phyloP scores from a whole-genome alignment of 2,888 invertebrate genomes.

The Clitarchus hookeri region DNA sequence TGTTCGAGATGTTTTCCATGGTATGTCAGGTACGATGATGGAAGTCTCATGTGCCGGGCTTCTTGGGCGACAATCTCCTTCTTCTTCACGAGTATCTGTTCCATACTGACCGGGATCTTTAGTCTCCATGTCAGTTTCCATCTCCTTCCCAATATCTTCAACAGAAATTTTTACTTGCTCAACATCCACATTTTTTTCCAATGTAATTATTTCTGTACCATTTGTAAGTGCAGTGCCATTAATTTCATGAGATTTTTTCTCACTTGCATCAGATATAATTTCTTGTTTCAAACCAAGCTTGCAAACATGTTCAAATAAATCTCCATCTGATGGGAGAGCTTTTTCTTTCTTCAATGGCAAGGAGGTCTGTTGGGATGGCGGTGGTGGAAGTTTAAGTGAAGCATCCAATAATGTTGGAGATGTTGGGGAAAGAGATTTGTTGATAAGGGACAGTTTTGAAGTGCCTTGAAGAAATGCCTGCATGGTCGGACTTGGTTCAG shows the following conservation, averaged over 20 bases:
- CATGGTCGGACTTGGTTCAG: constrained; percentile 70
- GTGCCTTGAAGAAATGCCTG: constrained; percentile 66
- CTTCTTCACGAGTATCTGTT: constrained; percentile 48
- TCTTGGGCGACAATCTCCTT: constrained; percentile 57
- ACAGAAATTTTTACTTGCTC: not conserved
- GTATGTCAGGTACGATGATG: constrained; percentile 67
- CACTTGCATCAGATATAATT: not conserved
- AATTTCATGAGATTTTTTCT: not conserved
- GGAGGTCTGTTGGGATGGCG: constrained; percentile 35
- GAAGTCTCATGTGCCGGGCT: constrained; percentile 69
- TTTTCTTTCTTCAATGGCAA: constrained; percentile 37
- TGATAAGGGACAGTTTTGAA: constrained; percentile 49
- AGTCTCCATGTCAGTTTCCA: not conserved
- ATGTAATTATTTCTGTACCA: not conserved
- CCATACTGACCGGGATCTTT: not conserved
- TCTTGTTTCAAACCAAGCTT: constrained; percentile 30
- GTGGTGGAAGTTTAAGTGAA: constrained; percentile 42
- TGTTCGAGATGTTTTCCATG: constrained; percentile 54
- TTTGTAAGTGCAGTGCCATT: not conserved
- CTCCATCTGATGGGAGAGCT: constrained; percentile 42
- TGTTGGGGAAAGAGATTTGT: constrained; percentile 47
- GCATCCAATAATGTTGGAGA: constrained; percentile 49
- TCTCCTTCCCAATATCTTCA: not conserved
- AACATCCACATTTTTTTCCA: not conserved
- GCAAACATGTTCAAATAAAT: constrained; percentile 49